Base-by-base conservation (phyloP, 1,140 invertebrate genomes). In the Atta cephalotes region DNA sequence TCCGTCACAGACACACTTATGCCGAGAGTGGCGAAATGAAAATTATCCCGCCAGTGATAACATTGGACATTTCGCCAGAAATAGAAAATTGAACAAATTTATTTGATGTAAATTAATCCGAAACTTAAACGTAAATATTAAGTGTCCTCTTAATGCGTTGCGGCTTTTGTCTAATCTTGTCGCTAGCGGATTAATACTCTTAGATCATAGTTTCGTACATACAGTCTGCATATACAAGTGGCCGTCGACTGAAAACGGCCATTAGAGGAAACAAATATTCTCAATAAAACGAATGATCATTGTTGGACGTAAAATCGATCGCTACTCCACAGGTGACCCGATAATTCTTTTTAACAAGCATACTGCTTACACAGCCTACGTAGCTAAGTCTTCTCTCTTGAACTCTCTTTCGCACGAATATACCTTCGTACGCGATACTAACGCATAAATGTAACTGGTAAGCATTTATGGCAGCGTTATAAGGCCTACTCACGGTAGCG, bases 391-490 rank as follows among this genome's bases (percentile, higher is more conserved):
- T 71, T 25, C 56, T 21, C 16, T 39, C 35, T 45, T 18, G 16
- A 60, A 77, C 39, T 74, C 60, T 68, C 60, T 68, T 21, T 68
- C 58, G 74, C 18, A 39, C 14, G 45, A 21, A 35, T 65, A 60
- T 56, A 70, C 3, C 21, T 31, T 88, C 60, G 88, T 90, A 66
- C 77, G 77, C 56, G 86, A 86, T n/a, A 56, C 16, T 56, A 56
- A 58, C 53, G 62, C 86, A 87, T 65, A 45, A 25, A 63, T 63
- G 35, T 78, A 79, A 80, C 88, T 56, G 76, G 80, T 89, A 91
- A 89, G 87, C 89, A 84, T 91, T 88, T 91, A 92, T 92, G 91
- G 91, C 91, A 92, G 90, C 91, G 85, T 92, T 87, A 88, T 71
- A 70, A 90, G 87, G 80, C 60, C 87, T 77, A 87, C 89, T 82